Base-by-base conservation (phyloP, 2,797 vertebrate genomes). In the Arctocebus calabarensis region DNA sequence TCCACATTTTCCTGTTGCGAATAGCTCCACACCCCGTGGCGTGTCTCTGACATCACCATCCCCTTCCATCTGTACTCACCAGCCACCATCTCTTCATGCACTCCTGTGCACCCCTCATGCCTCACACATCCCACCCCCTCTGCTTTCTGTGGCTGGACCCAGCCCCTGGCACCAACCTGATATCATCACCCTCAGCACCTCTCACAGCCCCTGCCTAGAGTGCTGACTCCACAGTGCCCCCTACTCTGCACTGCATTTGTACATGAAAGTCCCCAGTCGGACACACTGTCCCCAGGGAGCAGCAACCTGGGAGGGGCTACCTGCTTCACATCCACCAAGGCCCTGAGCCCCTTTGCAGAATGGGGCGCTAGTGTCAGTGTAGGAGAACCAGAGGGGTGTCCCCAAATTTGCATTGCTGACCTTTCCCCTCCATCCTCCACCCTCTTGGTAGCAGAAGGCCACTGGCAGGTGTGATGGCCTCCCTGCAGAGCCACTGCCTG, bases 141-240 rank as follows among this genome's bases (percentile, higher is more conserved):
- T 29, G 17, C 2, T 43, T 29, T 57, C 3, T 0, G 4, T 7
- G 32, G 34, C 32, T 29, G 17, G 55, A 43, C 75, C n/a, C 37
- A n/a, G 71, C 5, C 40, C 34, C n/a, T 25, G 3, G 61, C 14
- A 13, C 37, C 43, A 62, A 59, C 29, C 71, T 20, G 81, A 27
- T 27, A 16, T 62, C 84, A 19, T 1, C 0, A 0, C 32, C 61
- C 43, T 66, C 70, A 7, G 4, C 7, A 3, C n/a, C 59, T 52
- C 40, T 40, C n/a, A 25, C 29, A 73, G 34, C 34, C 59, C 23
- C 4, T 22, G 22, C 27, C 23, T n/a, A 14, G 23, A 37, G n/a
- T 64, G 20, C 4, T 0, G 17, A 52, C 23, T 22, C 27, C 22
- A 10, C 4, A 0, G 0, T 16, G 32, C 37, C 52, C 19, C 10